Evolutionary conservation across 2,797 vertebrate species (phyloP).

Genomic region (Varecia variegata): DNA sequence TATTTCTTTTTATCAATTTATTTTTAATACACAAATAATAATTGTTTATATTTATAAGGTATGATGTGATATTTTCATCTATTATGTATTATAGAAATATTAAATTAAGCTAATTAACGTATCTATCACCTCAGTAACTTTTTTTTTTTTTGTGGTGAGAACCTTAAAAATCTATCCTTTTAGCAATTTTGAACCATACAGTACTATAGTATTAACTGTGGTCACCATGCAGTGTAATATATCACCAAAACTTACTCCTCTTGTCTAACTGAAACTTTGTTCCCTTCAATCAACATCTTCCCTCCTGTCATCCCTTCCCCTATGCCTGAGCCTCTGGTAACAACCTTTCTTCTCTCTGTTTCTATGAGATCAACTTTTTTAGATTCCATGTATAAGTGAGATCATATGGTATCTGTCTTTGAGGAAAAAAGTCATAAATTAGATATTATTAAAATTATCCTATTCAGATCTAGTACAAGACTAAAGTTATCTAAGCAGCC

Average conservation of each 20-base stretch:
- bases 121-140: not conserved
- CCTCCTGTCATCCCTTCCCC: not conserved
- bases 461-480: not conserved
- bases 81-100: not conserved
- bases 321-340: rapidly evolving
- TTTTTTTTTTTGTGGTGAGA: not conserved
- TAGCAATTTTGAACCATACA: not conserved
- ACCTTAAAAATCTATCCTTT: not conserved
- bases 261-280: not conserved
- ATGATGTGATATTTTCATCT: not conserved
- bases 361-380: not conserved
- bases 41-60: not conserved
- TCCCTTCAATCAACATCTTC: not conserved
- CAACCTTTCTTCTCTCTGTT: not conserved
- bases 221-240: too few relatives aligned
- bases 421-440: not conserved
- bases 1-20: not conserved
- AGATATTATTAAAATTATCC: not conserved
- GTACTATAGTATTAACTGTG: not conserved
- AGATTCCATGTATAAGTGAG: not conserved
- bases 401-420: not conserved
- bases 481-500: not conserved
- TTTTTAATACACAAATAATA: not conserved
- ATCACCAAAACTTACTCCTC: not conserved
- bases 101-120: not conserved